Evolutionary conservation across 2,113 vertebrate species (phyloP), one percentile per base, ranked within the genome.

Genomic region (Syngnathus floridae): DNA sequence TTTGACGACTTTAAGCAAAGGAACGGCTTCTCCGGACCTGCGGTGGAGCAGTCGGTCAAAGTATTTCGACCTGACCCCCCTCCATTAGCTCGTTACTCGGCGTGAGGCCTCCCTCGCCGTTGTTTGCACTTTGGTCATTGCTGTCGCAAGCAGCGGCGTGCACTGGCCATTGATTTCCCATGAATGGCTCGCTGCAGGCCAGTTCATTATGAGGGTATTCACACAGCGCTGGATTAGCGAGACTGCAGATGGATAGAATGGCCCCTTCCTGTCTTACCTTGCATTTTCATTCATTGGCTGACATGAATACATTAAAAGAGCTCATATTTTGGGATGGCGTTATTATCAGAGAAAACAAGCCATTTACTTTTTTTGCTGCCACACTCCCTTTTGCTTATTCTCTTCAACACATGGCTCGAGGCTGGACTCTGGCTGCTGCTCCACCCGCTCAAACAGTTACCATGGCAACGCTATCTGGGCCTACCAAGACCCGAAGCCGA

Each of bases 401-500:
- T 74, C 79, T 73, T 82, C 70, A 72, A 82, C 82, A 81, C 82
- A 83, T 83, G 81, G 85, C 86, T 87, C 40, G 41, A 83, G 86
- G 86, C 82, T 85, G 84, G 82, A 83, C 79, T 65, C 72, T 82
- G 74, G 83, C 84, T 87, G 82, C 79, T 67, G 74, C 88, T 87
- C 79, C 86, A 84, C 84, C 87, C 80, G 82, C 85, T 74, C 81
- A 76, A 49, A 79, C 70, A 72, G 87, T 92, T 89, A 67, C 88
- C 70, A 88, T 88, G 84, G 89, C 81, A 90, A 92, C 90, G 66
- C 84, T 86, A 87, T 91, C 88, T 87, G 74, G 86, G 87, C 86
- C 88, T 86, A 88, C 89, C 88, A 89, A 90, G 88, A 90, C 88
- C 89, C 82, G 83, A 83, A 89, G 88, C 87, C 85, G 83, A 90